Conservation (phyloP, 2,797 vertebrate species). For the Antrozous pallidus region DNA sequence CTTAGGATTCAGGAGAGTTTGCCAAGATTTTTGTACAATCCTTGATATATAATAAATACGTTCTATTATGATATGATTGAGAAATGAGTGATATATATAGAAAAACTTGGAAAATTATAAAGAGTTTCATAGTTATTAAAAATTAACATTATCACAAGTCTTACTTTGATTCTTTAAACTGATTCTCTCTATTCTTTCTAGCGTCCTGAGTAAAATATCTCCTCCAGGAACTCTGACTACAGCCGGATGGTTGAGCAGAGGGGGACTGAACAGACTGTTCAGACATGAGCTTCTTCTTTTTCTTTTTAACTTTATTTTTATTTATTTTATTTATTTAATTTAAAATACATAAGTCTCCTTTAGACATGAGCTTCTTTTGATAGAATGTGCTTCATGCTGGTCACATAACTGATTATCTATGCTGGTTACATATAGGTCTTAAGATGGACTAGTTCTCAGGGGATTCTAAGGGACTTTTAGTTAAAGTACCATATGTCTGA, state of each 20-base stretch:
- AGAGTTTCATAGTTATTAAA: background rate
- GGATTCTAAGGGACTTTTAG: background rate
- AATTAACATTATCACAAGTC: background rate
- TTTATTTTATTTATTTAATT: too few relatives aligned
- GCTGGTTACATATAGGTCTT: background rate
- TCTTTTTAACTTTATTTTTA: too few relatives aligned
- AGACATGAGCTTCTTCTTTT: background rate
- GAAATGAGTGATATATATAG: background rate
- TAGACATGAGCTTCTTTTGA: background rate
- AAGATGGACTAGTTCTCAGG: background rate
- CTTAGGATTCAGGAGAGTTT: background rate
- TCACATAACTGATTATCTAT: background rate
- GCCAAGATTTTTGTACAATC: background rate
- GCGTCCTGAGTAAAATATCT: background rate
- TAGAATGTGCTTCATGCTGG: background rate
- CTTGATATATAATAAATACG: background rate
- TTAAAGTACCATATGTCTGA: background rate
- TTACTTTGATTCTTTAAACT: background rate
- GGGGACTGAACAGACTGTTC: background rate
- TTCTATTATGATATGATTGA: background rate
- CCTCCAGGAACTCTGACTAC: background rate
- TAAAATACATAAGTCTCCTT: too few relatives aligned
- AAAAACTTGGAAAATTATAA: background rate
- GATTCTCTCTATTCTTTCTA: background rate
- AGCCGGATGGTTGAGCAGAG: background rate